A percentile compares a stretch with the other conserved stretches of the same genome.
These are phyloP conservation scores for Nycticryphes semicollaris DNA, from an alignment of 2,113 vertebrate species.

Conservation along the genomic window DNA sequence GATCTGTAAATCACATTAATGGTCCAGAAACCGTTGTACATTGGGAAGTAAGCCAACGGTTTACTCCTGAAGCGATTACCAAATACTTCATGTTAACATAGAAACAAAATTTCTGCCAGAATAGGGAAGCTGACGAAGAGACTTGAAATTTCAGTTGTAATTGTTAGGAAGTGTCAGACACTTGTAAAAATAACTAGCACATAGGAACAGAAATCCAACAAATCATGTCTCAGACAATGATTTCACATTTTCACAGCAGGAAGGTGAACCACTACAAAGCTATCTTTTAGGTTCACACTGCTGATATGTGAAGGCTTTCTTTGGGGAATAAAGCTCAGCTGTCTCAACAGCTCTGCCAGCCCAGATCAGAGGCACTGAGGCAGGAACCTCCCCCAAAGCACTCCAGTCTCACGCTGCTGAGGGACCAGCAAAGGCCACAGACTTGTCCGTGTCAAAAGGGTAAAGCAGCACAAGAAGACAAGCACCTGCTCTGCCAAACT, in stretches of 20 bases:
- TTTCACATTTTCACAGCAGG: neutral
- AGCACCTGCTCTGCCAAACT: neutral
- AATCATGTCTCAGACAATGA: neutral
- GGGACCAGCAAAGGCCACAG: neutral
- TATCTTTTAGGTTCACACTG: neutral
- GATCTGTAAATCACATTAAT: neutral
- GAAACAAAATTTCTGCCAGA: neutral
- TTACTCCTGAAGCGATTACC: neutral
- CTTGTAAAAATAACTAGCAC: neutral
- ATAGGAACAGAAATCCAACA: neutral
- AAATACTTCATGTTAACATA: neutral
- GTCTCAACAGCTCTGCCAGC: neutral
- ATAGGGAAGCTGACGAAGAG: neutral
- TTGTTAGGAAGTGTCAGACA: neutral
- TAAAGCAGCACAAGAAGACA: neutral
- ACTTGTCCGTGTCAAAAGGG: neutral
- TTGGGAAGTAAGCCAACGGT: neutral
- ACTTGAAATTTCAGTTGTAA: neutral
- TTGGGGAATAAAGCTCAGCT: neutral
- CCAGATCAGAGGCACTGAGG: neutral
- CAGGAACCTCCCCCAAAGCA: neutral
- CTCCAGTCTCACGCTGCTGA: fast-evolving
- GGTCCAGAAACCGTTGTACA: neutral
- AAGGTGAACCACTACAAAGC: neutral
- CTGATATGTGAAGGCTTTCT: neutral